These are phyloP conservation scores for Phalacrocorax carbo DNA, from an alignment of 2,113 vertebrate genomes.

Conservation along the genomic window DNA sequence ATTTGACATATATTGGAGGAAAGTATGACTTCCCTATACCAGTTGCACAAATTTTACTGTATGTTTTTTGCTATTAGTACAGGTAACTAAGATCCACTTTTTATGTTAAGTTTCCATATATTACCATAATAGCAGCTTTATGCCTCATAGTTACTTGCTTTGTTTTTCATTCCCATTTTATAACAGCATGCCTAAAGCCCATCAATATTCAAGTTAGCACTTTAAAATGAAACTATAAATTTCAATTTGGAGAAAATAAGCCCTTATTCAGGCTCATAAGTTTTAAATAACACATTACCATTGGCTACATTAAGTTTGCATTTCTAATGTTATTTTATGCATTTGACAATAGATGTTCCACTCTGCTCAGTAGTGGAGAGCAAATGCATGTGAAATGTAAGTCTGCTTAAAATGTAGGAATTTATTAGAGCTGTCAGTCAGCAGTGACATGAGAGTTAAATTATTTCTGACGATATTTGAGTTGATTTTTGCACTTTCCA, in stretches of 20 bases:
- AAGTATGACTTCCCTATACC: neutral
- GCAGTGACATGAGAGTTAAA: conserved; percentile 69
- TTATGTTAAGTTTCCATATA: conserved; percentile 38
- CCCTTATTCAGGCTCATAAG: conserved; percentile 81
- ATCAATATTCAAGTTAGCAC: conserved; percentile 79
- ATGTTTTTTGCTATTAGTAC: conserved; percentile 27
- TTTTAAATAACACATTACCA: conserved; percentile 87
- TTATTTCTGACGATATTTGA: conserved; percentile 76
- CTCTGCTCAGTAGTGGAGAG: conserved; percentile 67
- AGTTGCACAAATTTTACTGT: neutral
- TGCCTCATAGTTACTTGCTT: conserved; percentile 65
- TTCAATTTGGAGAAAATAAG: conserved; percentile 88
- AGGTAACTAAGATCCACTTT: conserved; percentile 27
- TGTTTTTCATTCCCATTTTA: conserved; percentile 71
- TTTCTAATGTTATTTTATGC: conserved; percentile 81
- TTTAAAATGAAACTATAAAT: conserved; percentile 85
- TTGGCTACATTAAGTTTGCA: conserved; percentile 78
- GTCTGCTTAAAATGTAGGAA: conserved; percentile 77
- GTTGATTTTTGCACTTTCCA: conserved; percentile 33
- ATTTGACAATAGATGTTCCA: conserved; percentile 78
- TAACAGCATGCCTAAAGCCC: conserved; percentile 59
- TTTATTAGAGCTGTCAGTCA: conserved; percentile 83
- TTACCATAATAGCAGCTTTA: conserved; percentile 68
- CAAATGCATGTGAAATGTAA: conserved; percentile 74
- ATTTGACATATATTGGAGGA: conserved; percentile 2